phyloP scores from a whole-genome alignment of 2,113 vertebrate species.

The Ibidorhyncha struthersii region DNA sequence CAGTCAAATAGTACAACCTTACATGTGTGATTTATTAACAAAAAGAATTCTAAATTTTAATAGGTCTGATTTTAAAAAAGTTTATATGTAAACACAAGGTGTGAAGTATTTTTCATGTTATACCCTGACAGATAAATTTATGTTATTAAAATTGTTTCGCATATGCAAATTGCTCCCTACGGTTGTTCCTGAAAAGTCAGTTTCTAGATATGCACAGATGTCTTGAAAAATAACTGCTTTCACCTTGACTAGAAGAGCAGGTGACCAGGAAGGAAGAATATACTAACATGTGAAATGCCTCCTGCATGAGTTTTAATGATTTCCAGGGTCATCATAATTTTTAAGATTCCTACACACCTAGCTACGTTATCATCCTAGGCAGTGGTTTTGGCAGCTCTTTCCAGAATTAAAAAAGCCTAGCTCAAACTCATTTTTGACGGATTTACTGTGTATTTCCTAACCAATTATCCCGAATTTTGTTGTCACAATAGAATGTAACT shows the following conservation, averaged over 20 bases:
- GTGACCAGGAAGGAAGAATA: not conserved
- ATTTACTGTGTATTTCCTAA: not conserved
- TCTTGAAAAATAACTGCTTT: not conserved
- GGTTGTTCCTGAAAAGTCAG: not conserved
- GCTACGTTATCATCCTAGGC: not conserved
- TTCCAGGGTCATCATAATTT: not conserved
- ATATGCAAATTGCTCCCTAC: not conserved
- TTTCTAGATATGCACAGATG: not conserved
- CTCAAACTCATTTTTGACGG: not conserved
- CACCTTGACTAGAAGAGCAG: not conserved
- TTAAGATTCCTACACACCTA: not conserved
- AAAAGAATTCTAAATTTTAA: not conserved
- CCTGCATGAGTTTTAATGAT: not conserved
- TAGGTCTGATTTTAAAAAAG: not conserved
- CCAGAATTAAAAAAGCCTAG: not conserved
- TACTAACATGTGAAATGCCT: not conserved
- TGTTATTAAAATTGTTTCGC: not conserved
- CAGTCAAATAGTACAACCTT: not conserved
- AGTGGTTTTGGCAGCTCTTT: not conserved
- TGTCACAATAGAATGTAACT: not conserved
- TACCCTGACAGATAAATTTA: not conserved
- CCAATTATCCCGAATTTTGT: not conserved
- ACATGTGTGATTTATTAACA: not conserved
- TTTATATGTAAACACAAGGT: not conserved
- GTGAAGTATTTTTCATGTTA: not conserved